Base-by-base conservation (phyloP, 2,113 vertebrate species). In the Seriola dumerili region DNA sequence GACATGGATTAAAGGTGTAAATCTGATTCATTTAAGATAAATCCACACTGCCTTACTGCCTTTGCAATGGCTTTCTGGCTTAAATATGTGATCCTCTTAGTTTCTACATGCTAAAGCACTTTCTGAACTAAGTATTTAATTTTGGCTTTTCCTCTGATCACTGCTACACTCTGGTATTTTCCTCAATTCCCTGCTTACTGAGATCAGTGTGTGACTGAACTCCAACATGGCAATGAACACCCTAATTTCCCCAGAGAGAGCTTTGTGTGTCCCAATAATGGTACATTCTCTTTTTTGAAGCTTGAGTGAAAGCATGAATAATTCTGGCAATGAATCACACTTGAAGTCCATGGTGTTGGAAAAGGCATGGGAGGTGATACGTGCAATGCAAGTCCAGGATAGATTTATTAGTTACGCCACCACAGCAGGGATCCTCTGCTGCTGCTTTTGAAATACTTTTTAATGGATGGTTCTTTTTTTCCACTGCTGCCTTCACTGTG, bases 241-340 rank as follows among this genome's bases (percentile, higher is more conserved):
- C 42, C 44, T 85, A 72, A 89, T 91, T 86, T 83, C 81, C 85
- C 84, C 25, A 19, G 76, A 81, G 85, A 78, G n/a, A 29, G 36
- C 64, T 80, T 80, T 40, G 40, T 75, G 70, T 66, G 72, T 52
- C 57, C 69, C 46, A 64, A 44, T 68, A 78, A 82, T n/a, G 46
- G 44, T 42, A 19, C 62, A 48, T 73, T 86, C 32, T 84, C 70
- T 74, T 81, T 89, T 84, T 48, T 42, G 34, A 83, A 25, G 67
- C 66, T 77, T 66, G 69, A 44, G 46, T 78, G 72, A 75, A 76
- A 63, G 55, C 57, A 76, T 66, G 81, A 88, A 85, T 86, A 78
- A 85, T 74, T 86, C 63, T 59, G 52, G 44, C 58, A 67, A 25
- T 44, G 40, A 76, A 75, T 76, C 57, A 44, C 42, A 72, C 61